Conservation (phyloP, 2,888 invertebrate genomes). For the Allophyes oxyacanthae region DNA sequence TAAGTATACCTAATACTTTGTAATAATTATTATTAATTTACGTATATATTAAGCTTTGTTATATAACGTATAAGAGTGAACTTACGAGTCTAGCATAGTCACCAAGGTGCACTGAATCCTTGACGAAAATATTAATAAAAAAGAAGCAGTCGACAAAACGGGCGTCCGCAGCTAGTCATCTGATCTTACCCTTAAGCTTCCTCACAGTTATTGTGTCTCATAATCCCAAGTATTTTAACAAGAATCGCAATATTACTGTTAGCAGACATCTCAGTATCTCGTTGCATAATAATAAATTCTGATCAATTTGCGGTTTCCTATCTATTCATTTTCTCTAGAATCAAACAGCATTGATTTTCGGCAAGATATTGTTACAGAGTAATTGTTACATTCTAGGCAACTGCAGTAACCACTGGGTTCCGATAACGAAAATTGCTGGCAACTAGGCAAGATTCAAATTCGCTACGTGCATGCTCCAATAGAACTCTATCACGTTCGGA, state of each 20-base stretch:
- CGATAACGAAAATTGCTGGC: neutral
- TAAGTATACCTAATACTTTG: too few relatives aligned
- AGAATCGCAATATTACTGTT: constrained; percentile 14
- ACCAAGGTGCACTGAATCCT: too few relatives aligned
- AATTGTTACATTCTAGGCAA: constrained; percentile 12
- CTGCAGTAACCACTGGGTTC: constrained; percentile 8
- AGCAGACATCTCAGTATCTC: neutral
- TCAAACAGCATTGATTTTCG: constrained; percentile 8
- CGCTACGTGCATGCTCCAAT: neutral
- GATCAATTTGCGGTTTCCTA: constrained; percentile 16
- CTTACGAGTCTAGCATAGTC: too few relatives aligned
- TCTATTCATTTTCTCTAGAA: constrained; percentile 14
- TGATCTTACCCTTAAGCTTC: constrained; percentile 8
- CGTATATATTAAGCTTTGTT: too few relatives aligned
- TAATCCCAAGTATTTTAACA: constrained; percentile 20
- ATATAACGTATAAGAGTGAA: too few relatives aligned
- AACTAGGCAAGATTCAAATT: constrained; percentile 11
- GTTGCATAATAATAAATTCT: constrained; percentile 11
- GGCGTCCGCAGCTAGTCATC: neutral
- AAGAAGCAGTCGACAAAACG: neutral
- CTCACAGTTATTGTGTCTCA: constrained; percentile 14
- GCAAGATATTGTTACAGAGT: constrained; percentile 17
- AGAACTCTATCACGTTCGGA: neutral
- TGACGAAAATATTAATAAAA: too few relatives aligned
- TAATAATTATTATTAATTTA: too few relatives aligned